Base-by-base conservation (phyloP, 1,140 invertebrate genomes). In the Lasaia peninsularis region DNA sequence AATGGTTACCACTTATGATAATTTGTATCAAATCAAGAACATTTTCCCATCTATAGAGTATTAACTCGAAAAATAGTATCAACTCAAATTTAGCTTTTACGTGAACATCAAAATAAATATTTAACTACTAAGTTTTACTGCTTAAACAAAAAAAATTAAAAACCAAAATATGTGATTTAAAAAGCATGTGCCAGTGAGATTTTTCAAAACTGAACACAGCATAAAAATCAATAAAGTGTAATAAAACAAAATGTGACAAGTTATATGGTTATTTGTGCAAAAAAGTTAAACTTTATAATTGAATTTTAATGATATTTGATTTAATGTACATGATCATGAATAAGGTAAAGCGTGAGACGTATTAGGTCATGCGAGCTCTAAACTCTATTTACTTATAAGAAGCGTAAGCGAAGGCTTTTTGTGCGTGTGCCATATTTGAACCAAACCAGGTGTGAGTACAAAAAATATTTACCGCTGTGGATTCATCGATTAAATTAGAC, bases 401-500 rank as follows among this genome's bases (percentile, higher is more conserved):
- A 70, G 67, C 68, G 52, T 12, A 72, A 71, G 73, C 70, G 28
- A 60, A 58, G 58, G 57, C 58, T 65, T 62, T 67, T 61, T 32
- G 14, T 20, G 33, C 11, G 2, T 33, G 32, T 53, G 18, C 2
- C 11, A 20, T 48, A 11, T 6, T 8, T 20, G 1, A 48, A 44
- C 63, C 67, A 66, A 28, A 57, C 28, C 40, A 10, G 50, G 16
- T 54, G 33, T 14, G 8, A 63, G 63, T 8, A 53, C 20, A 32
- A 33, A n/a, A 11, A 50, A 32, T 52, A 69, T 77, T 11, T 79
- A 88, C 89, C 78, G 88, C 70, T 28, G 75, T 80, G 34, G 80
- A 79, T 53, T 85, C 88, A 35, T 89, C 88, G 58, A 84, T 83
- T 40, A 89, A 70, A 40, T 80, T 85, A 48, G 80, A 68, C 24